Conservation (phyloP, 2,797 vertebrate genomes). For the Borostomias antarcticus region DNA sequence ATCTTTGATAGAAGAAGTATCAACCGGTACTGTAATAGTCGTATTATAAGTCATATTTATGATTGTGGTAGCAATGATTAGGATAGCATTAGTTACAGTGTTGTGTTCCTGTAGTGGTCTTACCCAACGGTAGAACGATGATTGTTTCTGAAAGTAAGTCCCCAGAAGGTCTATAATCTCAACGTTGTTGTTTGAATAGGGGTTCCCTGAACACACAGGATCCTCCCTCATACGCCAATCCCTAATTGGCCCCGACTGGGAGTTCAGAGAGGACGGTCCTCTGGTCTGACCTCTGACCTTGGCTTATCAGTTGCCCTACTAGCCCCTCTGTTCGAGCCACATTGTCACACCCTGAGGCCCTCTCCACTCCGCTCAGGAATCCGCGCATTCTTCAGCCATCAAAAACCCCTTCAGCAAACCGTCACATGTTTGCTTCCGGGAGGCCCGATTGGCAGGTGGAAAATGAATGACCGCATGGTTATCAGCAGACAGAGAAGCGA, state of each 20-base stretch:
- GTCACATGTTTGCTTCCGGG: constrained; percentile 33
- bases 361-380: constrained; percentile 36
- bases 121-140: neutral
- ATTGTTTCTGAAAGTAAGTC: neutral
- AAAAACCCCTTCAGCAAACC: constrained; percentile 53
- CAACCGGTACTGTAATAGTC: too few relatives aligned
- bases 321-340: constrained; percentile 14
- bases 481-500: neutral
- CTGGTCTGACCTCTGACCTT: constrained; percentile 9
- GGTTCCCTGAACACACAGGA: neutral
- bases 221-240: neutral
- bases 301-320: neutral
- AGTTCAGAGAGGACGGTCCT: neutral
- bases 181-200: neutral
- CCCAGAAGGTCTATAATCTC: neutral
- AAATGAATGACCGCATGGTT: neutral
- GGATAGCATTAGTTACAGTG: too few relatives aligned
- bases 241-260: neutral
- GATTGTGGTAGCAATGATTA: too few relatives aligned
- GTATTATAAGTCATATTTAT: too few relatives aligned
- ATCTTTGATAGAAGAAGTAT: too few relatives aligned
- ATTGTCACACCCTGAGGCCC: neutral
- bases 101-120: too few relatives aligned
- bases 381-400: constrained; percentile 58
- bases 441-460: constrained; percentile 22